Percentiles rank a stretch among this genome's conserved stretches.
Evolutionary conservation across 2,113 vertebrate species (phyloP).

Genomic region (Microcebus ravelobensis): DNA sequence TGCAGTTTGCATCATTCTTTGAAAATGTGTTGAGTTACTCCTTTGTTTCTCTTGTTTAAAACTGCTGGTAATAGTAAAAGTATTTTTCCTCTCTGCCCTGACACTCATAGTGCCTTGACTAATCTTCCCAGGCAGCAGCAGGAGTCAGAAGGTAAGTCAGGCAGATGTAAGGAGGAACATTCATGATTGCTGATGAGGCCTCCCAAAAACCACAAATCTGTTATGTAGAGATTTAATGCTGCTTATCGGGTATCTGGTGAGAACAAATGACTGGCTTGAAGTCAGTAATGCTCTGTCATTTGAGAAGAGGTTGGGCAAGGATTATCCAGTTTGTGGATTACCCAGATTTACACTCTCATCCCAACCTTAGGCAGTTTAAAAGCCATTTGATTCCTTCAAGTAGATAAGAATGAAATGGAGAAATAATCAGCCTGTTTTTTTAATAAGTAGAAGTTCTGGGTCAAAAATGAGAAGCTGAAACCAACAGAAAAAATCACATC

Average conservation of each 20-base stretch:
- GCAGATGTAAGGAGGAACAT: not conserved
- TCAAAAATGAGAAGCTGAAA: not conserved
- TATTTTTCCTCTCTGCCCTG: not conserved
- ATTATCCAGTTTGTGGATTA: slow-evolving; percentile 1
- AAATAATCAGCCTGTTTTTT: not conserved
- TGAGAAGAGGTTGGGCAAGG: not conserved
- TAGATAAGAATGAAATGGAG: not conserved
- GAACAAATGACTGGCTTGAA: not conserved
- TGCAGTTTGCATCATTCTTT: not conserved
- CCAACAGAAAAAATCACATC: not conserved
- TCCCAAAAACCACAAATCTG: not conserved
- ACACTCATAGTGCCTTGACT: not conserved
- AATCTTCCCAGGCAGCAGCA: not conserved
- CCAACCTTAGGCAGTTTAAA: not conserved
- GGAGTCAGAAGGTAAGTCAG: not conserved
- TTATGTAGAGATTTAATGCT: not conserved
- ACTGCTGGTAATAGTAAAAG: not conserved
- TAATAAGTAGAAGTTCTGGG: not conserved
- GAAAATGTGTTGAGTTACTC: not conserved
- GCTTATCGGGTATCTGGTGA: not conserved
- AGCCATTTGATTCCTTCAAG: not conserved
- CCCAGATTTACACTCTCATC: not conserved
- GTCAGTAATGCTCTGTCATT: not conserved
- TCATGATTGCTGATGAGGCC: not conserved
- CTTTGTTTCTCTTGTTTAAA: not conserved